Base-by-base conservation (phyloP, 2,888 invertebrate species). In the Thysanoteuthis rhombus region DNA sequence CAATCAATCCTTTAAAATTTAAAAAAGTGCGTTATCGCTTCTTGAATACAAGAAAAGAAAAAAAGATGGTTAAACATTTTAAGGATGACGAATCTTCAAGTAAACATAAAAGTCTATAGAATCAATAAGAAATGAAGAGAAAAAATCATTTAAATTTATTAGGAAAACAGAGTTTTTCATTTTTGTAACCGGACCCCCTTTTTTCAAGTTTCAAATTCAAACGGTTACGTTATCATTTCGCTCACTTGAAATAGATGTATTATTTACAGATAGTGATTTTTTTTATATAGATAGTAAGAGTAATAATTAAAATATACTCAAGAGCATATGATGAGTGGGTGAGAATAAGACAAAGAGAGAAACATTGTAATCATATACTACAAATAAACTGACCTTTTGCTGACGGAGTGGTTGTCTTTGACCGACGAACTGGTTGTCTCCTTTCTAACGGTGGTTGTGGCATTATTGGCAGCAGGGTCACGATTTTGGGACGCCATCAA, bases 361-460 rank as follows among this genome's bases (percentile, higher is more conserved):
- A 93, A 42, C 47, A 36, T n/a, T 47, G 93, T 36, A n/a, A 39
- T n/a, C n/a, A n/a, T n/a, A n/a, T n/a, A n/a, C n/a, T n/a, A n/a
- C n/a, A 90, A 39, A 32, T 36, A 75, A 40, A 75, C 36, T 58
- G 93, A 95, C 96, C 96, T 95, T 95, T 96, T 96, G 89, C 95
- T 95, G 75, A 96, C 96, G 32, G 95, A 95, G 94, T 95, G 95
- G 42, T 95, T 95, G 75, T 95, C 95, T 95, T 95, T 95, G 22
- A 95, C 93, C 25, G 95, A 93, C 19, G 94, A 42, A 47, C 58
- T 93, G 38, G 42, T 58, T 16, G 93, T 5, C 52, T 58, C 93
- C 42, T 93, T 93, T 36, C 93, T 47, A 4, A 58, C 39, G 12
- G 39, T 91, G 38, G 91, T 10, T n/a, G n/a, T n/a, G n/a, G n/a